Conservation (phyloP, 2,797 vertebrate genomes). For the Carcharodon carcharias region DNA sequence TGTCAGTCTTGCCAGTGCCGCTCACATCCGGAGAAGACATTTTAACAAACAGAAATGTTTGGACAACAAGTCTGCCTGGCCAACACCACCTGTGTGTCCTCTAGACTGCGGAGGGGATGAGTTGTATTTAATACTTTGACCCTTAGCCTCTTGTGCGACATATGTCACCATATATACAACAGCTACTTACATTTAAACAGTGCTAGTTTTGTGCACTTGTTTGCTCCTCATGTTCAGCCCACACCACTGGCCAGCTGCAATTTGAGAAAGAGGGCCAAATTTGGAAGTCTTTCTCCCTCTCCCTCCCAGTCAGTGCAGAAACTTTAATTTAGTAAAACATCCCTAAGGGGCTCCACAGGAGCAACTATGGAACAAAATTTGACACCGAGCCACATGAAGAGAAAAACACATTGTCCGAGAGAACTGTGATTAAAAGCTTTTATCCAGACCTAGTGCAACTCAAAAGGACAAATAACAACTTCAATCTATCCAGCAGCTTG, state of each 20-base stretch:
- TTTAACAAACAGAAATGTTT: not conserved
- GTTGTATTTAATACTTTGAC: not conserved
- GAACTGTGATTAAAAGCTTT: not conserved
- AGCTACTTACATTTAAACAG: not conserved
- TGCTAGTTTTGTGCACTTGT: too few species aligned
- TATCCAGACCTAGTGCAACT: not conserved
- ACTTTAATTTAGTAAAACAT: not conserved
- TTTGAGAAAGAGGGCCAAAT: not conserved
- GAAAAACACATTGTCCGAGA: not conserved
- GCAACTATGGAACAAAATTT: not conserved
- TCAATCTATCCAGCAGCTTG: not conserved
- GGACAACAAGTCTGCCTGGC: not conserved
- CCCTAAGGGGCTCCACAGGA: not conserved
- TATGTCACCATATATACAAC: not conserved
- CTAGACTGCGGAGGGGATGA: not conserved
- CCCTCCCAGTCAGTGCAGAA: not conserved
- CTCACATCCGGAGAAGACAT: not conserved
- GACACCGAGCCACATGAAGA: not conserved
- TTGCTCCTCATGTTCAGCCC: not conserved
- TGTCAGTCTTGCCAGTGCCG: not conserved
- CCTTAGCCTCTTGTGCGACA: not conserved
- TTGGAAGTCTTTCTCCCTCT: not conserved
- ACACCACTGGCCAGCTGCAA: accelerated
- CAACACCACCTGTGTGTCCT: not conserved
- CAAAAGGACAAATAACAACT: not conserved